Conservation (phyloP, 2,888 invertebrate species). For the Dynastes maya region DNA sequence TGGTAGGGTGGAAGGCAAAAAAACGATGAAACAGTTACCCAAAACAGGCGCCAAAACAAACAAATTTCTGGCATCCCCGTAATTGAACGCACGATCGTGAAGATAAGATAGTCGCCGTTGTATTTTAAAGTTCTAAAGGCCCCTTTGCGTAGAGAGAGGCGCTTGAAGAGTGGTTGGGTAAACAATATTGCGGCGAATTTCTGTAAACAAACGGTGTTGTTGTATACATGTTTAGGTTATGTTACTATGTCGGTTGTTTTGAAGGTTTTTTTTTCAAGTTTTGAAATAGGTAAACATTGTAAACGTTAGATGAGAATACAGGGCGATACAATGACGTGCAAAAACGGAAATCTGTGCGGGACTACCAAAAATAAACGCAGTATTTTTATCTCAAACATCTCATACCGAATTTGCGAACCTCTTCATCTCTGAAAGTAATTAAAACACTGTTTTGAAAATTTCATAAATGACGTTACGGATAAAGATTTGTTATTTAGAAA, state of each 20-base stretch:
- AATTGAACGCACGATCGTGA: constrained; percentile 32
- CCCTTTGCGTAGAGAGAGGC: constrained; percentile 4
- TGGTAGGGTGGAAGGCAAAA: background rate
- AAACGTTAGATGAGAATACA: too few species aligned
- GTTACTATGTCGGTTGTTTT: constrained; percentile 9
- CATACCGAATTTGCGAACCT: too few species aligned
- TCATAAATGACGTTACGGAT: too few species aligned
- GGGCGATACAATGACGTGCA: too few species aligned
- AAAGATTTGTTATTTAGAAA: too few species aligned
- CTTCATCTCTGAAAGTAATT: too few species aligned
- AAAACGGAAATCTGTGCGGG: too few species aligned
- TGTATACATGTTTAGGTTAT: constrained; percentile 29
- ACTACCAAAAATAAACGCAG: too few species aligned
- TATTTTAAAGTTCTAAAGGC: background rate
- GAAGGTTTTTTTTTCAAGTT: background rate
- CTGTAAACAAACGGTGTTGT: constrained; percentile 23
- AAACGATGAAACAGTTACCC: constrained; percentile 7
- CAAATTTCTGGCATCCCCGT: constrained; percentile 35
- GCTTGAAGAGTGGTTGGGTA: constrained; percentile 18
- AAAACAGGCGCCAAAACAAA: constrained; percentile 42
- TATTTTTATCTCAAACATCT: too few species aligned
- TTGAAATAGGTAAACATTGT: background rate
- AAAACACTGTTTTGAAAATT: too few species aligned
- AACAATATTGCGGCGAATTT: constrained; percentile 35
- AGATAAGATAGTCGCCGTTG: constrained; percentile 25